Evolutionary conservation across 2,797 vertebrate genomes (phyloP), one percentile per base, ranked within the genome.

Genomic region (Telmatherina bonti): DNA sequence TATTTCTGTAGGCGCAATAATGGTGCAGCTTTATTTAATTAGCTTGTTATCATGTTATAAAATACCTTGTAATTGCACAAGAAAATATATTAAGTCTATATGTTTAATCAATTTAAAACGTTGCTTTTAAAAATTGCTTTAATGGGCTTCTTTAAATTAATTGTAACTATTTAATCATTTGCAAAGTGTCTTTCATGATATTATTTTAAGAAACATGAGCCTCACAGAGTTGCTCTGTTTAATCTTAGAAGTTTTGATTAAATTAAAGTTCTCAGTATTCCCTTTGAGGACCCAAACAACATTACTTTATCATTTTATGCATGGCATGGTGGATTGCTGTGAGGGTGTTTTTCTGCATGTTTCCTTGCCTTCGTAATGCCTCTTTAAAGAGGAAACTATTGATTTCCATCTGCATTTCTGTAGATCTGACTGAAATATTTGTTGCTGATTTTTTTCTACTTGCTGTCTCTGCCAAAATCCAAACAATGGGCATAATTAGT

Each of bases 121-220:
- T 24, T 54, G 22, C 6, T 15, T 15, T 15, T 5, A n/a, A 3
- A 1, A 38, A 3, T 5, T 63, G 5, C 52, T 66, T 62, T 43
- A 33, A 45, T 45, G 43, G n/a, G 8, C 2, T n/a, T n/a, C 54
- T 68, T 79, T 67, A 67, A 65, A 76, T 71, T 59, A 71, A 62
- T 56, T 56, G 20, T 4, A 57, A 29, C 55, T 64, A 72, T 29
- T 13, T 1, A 47, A 68, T 33, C 20, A 36, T 7, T 43, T 36
- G 11, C 15, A n/a, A 5, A 41, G 35, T 54, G 51, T 45, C 15
- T 63, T 1, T 45, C 35, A 27, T 36, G 3, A 10, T 55, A 1
- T n/a, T n/a, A n/a, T n/a, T n/a, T n/a, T n/a, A 7, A 43, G 7
- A 43, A 18, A 18, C 41, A 41, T 13, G 38, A 43, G 41, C 41